phyloP scores from a whole-genome alignment of 1,140 invertebrate species.

The Lethrus apterus region DNA sequence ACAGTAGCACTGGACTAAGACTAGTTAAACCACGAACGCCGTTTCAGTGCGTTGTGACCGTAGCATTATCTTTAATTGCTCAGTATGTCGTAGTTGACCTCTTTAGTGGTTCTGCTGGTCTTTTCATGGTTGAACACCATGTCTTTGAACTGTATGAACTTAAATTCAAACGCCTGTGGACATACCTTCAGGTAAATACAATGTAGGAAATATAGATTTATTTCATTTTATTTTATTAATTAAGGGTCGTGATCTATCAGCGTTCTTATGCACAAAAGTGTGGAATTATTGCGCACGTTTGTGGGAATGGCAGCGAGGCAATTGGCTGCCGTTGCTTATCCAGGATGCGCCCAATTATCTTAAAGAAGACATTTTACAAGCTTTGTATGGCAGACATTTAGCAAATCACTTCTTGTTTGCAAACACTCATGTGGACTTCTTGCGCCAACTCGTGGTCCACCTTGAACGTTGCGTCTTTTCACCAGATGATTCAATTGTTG shows the following conservation, averaged over 20 bases:
- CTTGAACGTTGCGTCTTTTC: slow-evolving; percentile 43
- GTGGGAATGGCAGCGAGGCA: slow-evolving; percentile 18
- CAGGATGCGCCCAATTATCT: slow-evolving; percentile 14
- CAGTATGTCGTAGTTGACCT: slow-evolving; percentile 11
- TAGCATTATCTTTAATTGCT: slow-evolving; percentile 9
- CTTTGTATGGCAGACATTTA: slow-evolving; percentile 41
- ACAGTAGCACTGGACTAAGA: slow-evolving; percentile 13
- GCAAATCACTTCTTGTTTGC: slow-evolving; percentile 41
- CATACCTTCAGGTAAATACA: slow-evolving; percentile 4
- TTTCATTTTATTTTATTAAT: slow-evolving; percentile 1
- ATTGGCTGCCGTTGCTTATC: slow-evolving; percentile 18
- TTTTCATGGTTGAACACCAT: slow-evolving; percentile 10
- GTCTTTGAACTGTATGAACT: slow-evolving; percentile 3
- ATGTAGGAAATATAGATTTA: too few species aligned
- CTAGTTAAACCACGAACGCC: slow-evolving; percentile 8
- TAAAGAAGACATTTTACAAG: slow-evolving; percentile 35
- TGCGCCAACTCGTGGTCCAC: slow-evolving; percentile 41
- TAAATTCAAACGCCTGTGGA: not conserved
- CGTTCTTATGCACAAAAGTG: slow-evolving; percentile 16
- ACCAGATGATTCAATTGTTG: slow-evolving; percentile 43
- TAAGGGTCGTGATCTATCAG: slow-evolving; percentile 15
- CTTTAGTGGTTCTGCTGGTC: slow-evolving; percentile 11
- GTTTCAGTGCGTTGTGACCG: slow-evolving; percentile 11
- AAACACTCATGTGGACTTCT: slow-evolving; percentile 40
- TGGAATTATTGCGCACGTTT: slow-evolving; percentile 15